phyloP scores from a whole-genome alignment of 2,113 vertebrate species.

The Brachyistius frenatus region DNA sequence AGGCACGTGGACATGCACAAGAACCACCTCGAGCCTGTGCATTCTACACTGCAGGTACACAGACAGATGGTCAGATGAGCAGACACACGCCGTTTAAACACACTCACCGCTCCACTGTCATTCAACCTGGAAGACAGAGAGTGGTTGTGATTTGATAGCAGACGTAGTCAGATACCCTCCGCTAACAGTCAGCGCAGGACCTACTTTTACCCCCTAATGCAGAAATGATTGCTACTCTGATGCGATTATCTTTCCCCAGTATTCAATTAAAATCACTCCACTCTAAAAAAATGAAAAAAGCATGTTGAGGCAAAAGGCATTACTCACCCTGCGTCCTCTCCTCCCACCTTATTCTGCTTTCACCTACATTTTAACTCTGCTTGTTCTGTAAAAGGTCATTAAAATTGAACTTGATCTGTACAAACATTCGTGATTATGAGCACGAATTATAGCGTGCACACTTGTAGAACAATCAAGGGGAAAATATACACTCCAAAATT shows the following conservation, averaged over 20 bases:
- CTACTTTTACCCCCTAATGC: slow-evolving; percentile 56
- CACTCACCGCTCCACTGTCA: slow-evolving; percentile 19
- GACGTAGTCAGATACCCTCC: slow-evolving; percentile 34
- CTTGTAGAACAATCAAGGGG: not conserved
- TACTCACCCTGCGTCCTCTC: slow-evolving; percentile 17
- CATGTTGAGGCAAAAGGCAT: slow-evolving; percentile 4
- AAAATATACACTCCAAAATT: slow-evolving; percentile 15
- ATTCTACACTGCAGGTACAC: slow-evolving; percentile 37
- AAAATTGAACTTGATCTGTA: slow-evolving; percentile 26
- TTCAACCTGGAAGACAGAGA: slow-evolving; percentile 31
- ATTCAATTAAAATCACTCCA: slow-evolving; percentile 48
- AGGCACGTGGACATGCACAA: slow-evolving; percentile 27
- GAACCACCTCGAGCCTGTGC: slow-evolving; percentile 31
- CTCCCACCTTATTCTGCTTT: slow-evolving; percentile 9
- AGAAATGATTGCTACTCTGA: slow-evolving; percentile 64
- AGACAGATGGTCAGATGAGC: slow-evolving; percentile 64
- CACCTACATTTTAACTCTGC: slow-evolving; percentile 18
- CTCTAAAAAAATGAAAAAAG: slow-evolving; percentile 6
- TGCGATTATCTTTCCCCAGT: slow-evolving; percentile 42
- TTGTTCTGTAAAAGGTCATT: slow-evolving; percentile 4
- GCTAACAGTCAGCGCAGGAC: slow-evolving; percentile 41
- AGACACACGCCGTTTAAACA: slow-evolving; percentile 54
- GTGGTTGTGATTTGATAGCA: slow-evolving; percentile 56
- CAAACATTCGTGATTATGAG: not conserved
- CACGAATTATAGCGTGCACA: not conserved